Conservation (phyloP, 2,888 invertebrate genomes). For the Junonia oenone region DNA sequence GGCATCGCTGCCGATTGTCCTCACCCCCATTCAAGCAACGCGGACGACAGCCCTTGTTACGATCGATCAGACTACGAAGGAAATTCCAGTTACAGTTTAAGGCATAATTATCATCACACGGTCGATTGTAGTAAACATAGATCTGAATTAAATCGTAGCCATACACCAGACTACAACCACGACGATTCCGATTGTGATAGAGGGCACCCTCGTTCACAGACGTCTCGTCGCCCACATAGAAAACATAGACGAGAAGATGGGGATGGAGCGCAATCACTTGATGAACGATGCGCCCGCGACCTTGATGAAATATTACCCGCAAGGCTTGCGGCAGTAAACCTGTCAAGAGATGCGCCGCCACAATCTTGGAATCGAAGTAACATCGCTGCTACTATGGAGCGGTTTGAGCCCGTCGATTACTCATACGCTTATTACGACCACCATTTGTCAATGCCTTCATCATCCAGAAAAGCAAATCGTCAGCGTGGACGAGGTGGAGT, state of each 20-base stretch:
- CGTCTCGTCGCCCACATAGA: constrained; percentile 57
- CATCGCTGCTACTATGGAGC: constrained; percentile 82
- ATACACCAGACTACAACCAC: constrained; percentile 67
- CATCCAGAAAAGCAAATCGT: constrained; percentile 65
- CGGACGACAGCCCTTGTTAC: constrained; percentile 70
- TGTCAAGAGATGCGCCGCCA: constrained; percentile 62
- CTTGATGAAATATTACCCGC: constrained; percentile 75
- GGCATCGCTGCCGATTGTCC: constrained; percentile 75
- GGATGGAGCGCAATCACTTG: constrained; percentile 68
- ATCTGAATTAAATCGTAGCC: constrained; percentile 62
- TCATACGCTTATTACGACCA: constrained; percentile 91
- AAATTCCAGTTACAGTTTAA: constrained; percentile 62
- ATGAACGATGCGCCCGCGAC: constrained; percentile 70
- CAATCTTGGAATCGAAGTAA: constrained; percentile 82
- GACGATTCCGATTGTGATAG: constrained; percentile 64
- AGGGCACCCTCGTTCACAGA: constrained; percentile 59
- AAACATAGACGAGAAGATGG: constrained; percentile 65
- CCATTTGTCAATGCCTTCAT: constrained; percentile 82
- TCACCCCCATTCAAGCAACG: constrained; percentile 66
- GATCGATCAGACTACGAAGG: constrained; percentile 71
- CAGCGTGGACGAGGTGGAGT: constrained; percentile 67
- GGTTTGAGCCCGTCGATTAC: constrained; percentile 85
- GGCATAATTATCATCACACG: constrained; percentile 65
- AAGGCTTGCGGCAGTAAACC: constrained; percentile 68
- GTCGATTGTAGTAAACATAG: constrained; percentile 64